Percentiles rank a stretch among this genome's conserved stretches.
Evolutionary conservation across 2,888 invertebrate species (phyloP).

Genomic region (Deladenus siricidicola): DNA sequence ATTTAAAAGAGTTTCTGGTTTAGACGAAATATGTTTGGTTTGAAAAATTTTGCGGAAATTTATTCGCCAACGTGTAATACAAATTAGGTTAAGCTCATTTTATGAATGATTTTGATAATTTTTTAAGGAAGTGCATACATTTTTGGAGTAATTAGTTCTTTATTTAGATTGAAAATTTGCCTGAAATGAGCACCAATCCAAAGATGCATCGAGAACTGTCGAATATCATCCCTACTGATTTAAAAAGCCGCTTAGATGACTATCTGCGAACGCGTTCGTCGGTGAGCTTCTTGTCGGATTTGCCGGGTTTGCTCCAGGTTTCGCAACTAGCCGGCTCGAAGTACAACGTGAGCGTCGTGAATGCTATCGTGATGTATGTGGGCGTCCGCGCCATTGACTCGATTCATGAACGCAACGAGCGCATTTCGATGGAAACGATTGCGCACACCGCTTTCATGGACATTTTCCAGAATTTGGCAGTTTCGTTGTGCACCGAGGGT

Average conservation of each 20-base stretch:
- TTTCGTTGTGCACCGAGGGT: conserved; percentile 94
- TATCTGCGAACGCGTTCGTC: conserved; percentile 69
- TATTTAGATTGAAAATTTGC: conserved; percentile 47
- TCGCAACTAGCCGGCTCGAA: conserved; percentile 69
- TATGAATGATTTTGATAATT: conserved; percentile 2
- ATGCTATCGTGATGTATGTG: conserved; percentile 91
- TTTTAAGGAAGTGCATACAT: background rate
- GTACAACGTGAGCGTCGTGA: conserved; percentile 92
- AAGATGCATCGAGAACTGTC: conserved; percentile 44
- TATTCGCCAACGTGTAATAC: too few species aligned
- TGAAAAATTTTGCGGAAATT: too few species aligned
- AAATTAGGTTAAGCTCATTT: too few species aligned
- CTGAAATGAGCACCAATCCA: conserved; percentile 51
- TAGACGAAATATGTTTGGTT: too few species aligned
- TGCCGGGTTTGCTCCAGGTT: conserved; percentile 52
- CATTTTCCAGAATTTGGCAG: conserved; percentile 96
- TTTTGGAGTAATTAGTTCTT: conserved; percentile 5
- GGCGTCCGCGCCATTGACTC: conserved; percentile 80
- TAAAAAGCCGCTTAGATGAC: conserved; percentile 74
- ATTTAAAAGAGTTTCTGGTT: too few species aligned
- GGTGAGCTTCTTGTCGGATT: conserved; percentile 57
- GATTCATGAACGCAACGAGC: conserved; percentile 79
- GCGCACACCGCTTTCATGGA: conserved; percentile 98
- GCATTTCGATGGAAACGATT: conserved; percentile 93
- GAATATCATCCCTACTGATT: conserved; percentile 38